Conservation (phyloP, 2,888 invertebrate species). For the Cephalotes varians region DNA sequence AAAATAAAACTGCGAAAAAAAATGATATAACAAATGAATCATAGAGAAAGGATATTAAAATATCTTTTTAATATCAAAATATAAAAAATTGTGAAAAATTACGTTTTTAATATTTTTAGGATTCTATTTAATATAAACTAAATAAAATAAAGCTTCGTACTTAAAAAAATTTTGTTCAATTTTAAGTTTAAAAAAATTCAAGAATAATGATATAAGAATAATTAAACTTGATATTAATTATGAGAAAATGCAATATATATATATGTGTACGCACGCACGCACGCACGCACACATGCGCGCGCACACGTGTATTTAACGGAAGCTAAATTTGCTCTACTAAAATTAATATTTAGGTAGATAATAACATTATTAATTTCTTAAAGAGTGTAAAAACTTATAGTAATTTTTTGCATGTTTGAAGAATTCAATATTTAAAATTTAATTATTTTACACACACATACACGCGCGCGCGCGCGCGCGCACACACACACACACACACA, state of each 20-base stretch:
- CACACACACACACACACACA: no score
- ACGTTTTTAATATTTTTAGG: no score
- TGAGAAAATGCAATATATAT: no score
- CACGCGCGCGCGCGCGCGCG: no score
- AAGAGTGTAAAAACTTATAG: not conserved
- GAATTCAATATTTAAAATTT: not conserved
- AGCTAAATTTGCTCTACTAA: not conserved
- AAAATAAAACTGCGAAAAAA: not conserved
- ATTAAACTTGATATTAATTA: not conserved
- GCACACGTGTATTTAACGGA: not conserved
- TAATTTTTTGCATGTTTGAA: not conserved
- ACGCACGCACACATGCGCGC: no score
- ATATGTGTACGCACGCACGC: no score
- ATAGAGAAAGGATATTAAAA: not conserved
- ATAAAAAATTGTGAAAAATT: not conserved
- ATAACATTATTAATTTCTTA: not conserved
- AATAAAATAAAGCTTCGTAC: not conserved
- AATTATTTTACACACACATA: not conserved
- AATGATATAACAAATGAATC: not conserved
- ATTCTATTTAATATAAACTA: not conserved
- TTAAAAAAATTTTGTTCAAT: not conserved
- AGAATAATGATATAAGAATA: not conserved
- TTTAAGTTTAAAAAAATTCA: conserved; percentile 2
- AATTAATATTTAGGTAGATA: not conserved
- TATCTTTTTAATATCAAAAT: not conserved